phyloP scores from a whole-genome alignment of 2,888 invertebrate species.

The Trichogramma evanescens region DNA sequence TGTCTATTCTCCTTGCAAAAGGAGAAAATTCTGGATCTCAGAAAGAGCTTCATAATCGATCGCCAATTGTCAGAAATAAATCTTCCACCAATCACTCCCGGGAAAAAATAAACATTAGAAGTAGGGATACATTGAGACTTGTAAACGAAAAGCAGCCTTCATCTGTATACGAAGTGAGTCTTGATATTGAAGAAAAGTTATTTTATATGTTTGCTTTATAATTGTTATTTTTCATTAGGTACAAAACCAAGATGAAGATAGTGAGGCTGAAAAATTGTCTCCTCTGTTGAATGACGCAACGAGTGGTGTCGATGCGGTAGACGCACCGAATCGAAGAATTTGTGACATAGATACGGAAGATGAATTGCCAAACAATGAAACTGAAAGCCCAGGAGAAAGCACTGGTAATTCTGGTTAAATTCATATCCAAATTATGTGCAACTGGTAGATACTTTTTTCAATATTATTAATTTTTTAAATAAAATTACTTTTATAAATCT shows the following conservation, averaged over 20 bases:
- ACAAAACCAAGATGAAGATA: constrained; percentile 64
- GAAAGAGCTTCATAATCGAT: constrained; percentile 41
- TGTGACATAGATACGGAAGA: constrained; percentile 43
- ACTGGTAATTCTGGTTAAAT: constrained; percentile 38
- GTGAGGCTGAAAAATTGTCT: constrained; percentile 76
- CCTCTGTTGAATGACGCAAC: constrained; percentile 59
- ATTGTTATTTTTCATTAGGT: constrained; percentile 15
- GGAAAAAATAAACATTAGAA: constrained; percentile 41
- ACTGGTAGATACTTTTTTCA: neutral
- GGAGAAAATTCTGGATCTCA: constrained; percentile 52
- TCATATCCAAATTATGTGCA: neutral
- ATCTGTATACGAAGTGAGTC: constrained; percentile 38
- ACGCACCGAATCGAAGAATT: constrained; percentile 34
- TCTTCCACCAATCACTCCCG: constrained; percentile 34
- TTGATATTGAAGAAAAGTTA: neutral
- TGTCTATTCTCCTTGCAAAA: constrained; percentile 64
- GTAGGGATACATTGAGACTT: constrained; percentile 54
- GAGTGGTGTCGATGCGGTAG: constrained; percentile 39
- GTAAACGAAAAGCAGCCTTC: constrained; percentile 54
- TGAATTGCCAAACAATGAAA: constrained; percentile 40
- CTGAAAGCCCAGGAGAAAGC: constrained; percentile 34
- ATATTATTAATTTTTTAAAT: constrained; percentile 6
- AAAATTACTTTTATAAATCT: constrained; percentile 5
- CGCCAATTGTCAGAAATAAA: constrained; percentile 39
- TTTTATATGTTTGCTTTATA: neutral